Percentiles rank a stretch among this genome's conserved stretches.
Evolutionary conservation across 1,140 invertebrate genomes (phyloP).

Genomic region (Araneus ventricosus): DNA sequence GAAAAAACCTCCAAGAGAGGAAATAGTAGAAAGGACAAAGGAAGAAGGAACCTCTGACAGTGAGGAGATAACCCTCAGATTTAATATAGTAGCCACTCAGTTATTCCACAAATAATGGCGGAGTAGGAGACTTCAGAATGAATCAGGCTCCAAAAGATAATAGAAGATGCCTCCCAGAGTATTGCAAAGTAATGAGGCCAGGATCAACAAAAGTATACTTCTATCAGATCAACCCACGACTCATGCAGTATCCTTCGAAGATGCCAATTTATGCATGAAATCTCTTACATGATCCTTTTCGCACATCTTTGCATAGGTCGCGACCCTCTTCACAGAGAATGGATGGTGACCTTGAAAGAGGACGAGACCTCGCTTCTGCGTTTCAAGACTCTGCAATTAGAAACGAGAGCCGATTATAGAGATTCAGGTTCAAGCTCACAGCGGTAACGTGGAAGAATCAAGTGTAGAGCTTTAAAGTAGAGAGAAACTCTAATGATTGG

Average conservation of each 20-base stretch:
- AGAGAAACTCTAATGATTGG: conserved; percentile 27
- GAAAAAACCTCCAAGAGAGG: conserved; percentile 31
- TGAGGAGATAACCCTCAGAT: conserved; percentile 50
- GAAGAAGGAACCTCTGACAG: neutral
- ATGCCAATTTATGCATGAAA: neutral
- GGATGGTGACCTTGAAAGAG: conserved; percentile 3
- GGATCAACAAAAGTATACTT: conserved; percentile 24
- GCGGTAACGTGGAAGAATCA: conserved; percentile 15
- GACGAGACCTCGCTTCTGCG: conserved; percentile 5
- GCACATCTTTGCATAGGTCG: neutral
- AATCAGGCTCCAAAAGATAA: neutral
- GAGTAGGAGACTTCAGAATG: conserved; percentile 15
- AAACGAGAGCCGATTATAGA: neutral
- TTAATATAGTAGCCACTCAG: conserved; percentile 1
- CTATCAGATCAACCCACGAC: conserved; percentile 10
- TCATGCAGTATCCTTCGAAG: conserved; percentile 17
- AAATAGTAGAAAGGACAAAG: neutral
- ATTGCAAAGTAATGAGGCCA: neutral
- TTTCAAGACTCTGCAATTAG: neutral
- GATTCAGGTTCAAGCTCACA: conserved; percentile 8
- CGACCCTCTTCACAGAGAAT: conserved; percentile 3
- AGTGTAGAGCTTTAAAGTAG: conserved; percentile 9
- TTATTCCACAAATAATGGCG: neutral
- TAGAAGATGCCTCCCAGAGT: neutral
- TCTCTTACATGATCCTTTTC: neutral